Percentiles rank a stretch among this genome's conserved stretches.
phyloP scores from a whole-genome alignment of 2,888 invertebrate species.

The Melikaiella ostensackeni region DNA sequence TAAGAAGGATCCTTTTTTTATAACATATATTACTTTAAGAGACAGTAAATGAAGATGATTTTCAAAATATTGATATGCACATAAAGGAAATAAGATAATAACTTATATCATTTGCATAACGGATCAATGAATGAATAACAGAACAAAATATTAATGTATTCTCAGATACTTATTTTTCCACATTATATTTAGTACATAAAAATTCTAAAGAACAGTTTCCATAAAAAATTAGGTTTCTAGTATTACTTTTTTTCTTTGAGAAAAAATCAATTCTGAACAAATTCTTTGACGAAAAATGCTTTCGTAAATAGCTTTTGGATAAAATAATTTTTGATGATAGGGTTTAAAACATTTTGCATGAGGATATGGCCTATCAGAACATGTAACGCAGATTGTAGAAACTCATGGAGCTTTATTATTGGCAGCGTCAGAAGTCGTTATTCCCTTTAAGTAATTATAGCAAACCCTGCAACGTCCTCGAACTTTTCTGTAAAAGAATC shows the following conservation, averaged over 20 bases:
- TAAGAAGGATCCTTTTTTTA: neutral
- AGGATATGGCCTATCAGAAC: constrained; percentile 25
- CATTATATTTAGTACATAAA: neutral
- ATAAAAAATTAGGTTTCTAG: too few species aligned
- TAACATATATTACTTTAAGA: too few species aligned
- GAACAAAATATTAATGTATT: neutral
- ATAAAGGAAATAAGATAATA: neutral
- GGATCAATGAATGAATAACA: neutral
- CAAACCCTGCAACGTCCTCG: constrained; percentile 20
- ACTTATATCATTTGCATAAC: too few species aligned
- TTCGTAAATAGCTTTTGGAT: neutral
- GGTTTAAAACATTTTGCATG: constrained; percentile 5
- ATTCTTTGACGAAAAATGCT: neutral
- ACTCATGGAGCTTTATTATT: constrained; percentile 5
- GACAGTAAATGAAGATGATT: neutral
- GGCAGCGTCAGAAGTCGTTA: neutral
- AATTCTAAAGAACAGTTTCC: neutral
- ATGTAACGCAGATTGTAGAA: constrained; percentile 19
- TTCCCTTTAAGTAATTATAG: constrained; percentile 1
- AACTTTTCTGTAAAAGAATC: neutral
- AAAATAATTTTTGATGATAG: neutral
- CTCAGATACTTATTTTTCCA: neutral
- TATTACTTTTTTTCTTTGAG: too few species aligned
- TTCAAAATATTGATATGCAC: neutral
- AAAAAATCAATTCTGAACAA: too few species aligned